Evolutionary conservation across 2,797 vertebrate species (phyloP).

Genomic region (Pitangus sulphuratus): DNA sequence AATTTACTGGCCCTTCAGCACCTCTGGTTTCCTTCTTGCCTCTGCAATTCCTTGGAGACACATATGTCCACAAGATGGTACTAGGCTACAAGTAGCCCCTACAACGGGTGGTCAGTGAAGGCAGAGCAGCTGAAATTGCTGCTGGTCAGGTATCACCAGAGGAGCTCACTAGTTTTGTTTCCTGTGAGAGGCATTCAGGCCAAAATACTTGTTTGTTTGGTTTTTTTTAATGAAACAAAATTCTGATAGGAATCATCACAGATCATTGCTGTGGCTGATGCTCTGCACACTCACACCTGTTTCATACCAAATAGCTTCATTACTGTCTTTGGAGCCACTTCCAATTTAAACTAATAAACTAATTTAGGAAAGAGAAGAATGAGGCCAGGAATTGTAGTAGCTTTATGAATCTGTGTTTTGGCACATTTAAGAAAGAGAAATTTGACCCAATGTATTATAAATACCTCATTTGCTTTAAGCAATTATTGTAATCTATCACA

Average conservation of each 20-base stretch:
- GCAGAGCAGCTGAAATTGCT: neutral
- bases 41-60: neutral
- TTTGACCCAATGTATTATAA: slow-evolving; percentile 41
- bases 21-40: neutral
- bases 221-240: neutral
- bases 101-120: neutral
- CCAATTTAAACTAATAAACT: neutral
- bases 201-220: neutral
- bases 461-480: slow-evolving; percentile 42
- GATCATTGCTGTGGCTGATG: neutral
- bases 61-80: slow-evolving; percentile 42
- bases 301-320: neutral
- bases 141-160: neutral
- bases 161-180: neutral
- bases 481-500: slow-evolving; percentile 47
- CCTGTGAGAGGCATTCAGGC: neutral
- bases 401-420: slow-evolving; percentile 34
- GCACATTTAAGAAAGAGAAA: neutral
- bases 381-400: neutral
- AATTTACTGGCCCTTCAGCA: neutral
- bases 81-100: slow-evolving; percentile 38
- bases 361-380: neutral
- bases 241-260: neutral
- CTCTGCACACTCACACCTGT: neutral
- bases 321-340: neutral